Evolutionary conservation across 2,888 invertebrate genomes (phyloP), one percentile per base, ranked within the genome.

Genomic region (Lacanobia oleracea): DNA sequence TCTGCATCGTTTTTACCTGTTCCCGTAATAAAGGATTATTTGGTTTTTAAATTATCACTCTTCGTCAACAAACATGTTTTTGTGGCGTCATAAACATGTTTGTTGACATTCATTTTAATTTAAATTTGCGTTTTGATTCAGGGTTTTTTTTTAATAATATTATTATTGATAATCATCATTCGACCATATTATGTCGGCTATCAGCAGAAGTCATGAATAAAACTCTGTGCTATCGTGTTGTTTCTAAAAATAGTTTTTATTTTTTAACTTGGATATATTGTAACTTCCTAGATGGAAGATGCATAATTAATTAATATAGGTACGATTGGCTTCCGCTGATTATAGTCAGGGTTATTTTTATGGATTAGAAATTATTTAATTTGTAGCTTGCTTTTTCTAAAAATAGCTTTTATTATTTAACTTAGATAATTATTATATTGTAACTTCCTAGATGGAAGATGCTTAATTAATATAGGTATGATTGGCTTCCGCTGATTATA

Each of bases 241-340:
- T 27, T 16, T 43, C 45, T 57, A 18, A 4, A 56, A 60, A 16
- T 33, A 37, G 27, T 7, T 45, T 33, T 40, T 51, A 57, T 57
- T 51, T 43, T 56, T 51, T 23, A 79, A 12, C 12, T 45, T n/a
- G 21, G 12, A 10, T 27, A 14, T 59, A 8, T 53, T 1, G 16
- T 33, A 16, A 27, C 27, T 53, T 74, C 59, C 51, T 70, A 21
- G 23, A 18, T 45, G 18, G n/a, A 48, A 14, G 51, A 33, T 33
- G 21, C 14, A 27, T 51, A 48, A 53, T 40, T 50, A 27, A 61
- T 72, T 60, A n/a, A n/a, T n/a, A n/a, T n/a, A n/a, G n/a, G 27
- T 45, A 51, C 33, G 14, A 72, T 45, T 51, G 27, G n/a, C n/a
- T 79, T 78, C 59, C 21, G 45, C n/a, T 40, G 18, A 53, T 48